Conservation (phyloP, 2,797 vertebrate species). For the Myiothlypis coronata region DNA sequence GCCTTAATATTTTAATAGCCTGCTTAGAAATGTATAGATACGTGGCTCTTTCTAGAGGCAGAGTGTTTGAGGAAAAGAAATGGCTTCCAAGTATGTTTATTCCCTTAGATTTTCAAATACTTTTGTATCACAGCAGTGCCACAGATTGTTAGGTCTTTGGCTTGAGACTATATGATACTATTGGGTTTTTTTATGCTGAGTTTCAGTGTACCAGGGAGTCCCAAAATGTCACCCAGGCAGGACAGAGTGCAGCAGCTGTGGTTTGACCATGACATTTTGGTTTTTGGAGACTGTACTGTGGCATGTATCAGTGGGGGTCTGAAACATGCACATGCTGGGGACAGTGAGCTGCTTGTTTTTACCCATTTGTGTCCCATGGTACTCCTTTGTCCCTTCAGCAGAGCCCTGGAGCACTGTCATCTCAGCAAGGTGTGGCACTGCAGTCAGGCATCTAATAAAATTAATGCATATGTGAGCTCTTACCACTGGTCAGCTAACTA, state of each 20-base stretch:
- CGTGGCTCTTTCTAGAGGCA: not conserved
- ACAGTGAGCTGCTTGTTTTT: not conserved
- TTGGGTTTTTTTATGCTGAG: not conserved
- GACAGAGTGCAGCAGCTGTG: not conserved
- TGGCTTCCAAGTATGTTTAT: not conserved
- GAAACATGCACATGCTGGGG: not conserved
- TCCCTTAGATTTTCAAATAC: not conserved
- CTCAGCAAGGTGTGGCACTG: not conserved
- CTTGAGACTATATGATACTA: not conserved
- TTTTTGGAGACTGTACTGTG: not conserved
- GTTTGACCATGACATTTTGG: not conserved
- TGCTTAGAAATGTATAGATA: not conserved
- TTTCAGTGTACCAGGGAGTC: not conserved
- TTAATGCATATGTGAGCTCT: not conserved
- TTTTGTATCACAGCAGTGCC: not conserved
- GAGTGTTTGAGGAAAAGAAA: not conserved
- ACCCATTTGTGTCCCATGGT: rapidly evolving
- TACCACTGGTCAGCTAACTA: not conserved
- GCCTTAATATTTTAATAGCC: not conserved
- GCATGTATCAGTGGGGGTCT: not conserved
- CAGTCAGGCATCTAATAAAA: not conserved
- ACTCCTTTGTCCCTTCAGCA: not conserved
- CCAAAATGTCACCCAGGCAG: not conserved
- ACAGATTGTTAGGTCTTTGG: not conserved
- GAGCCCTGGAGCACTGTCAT: not conserved